Conservation (phyloP, 2,888 invertebrate genomes). For the Polyommatus iphigenia region DNA sequence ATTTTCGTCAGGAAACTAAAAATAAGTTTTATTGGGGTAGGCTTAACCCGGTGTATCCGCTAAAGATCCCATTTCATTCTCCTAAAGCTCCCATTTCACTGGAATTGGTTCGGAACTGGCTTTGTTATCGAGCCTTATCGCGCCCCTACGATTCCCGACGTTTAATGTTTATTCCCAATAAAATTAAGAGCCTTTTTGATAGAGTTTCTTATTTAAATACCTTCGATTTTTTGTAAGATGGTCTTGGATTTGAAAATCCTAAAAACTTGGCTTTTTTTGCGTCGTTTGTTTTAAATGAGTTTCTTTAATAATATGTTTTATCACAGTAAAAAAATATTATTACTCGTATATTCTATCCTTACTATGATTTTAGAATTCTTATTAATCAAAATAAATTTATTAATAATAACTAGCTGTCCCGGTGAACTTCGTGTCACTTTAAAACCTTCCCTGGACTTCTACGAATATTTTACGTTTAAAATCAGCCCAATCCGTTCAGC, state of each 20-base stretch:
- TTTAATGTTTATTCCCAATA: conserved; percentile 3
- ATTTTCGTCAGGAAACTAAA: background rate
- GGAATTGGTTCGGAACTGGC: conserved; percentile 16
- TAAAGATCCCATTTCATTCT: conserved; percentile 24
- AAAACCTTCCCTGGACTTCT: no score
- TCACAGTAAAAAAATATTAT: no score
- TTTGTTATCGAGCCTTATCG: conserved; percentile 17
- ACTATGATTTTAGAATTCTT: no score
- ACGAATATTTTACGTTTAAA: no score
- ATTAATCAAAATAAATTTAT: no score
- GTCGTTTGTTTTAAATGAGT: no score
- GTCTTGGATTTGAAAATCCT: background rate
- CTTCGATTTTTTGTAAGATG: background rate
- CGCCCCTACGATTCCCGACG: conserved; percentile 6
- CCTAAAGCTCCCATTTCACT: conserved; percentile 10
- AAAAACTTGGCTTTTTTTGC: no score
- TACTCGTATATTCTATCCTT: no score
- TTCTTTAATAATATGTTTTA: no score
- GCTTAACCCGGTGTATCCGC: background rate
- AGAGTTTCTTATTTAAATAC: background rate
- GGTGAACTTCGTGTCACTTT: no score
- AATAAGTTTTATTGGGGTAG: conserved; percentile 21
- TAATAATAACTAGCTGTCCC: no score
- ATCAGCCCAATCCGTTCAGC: no score
- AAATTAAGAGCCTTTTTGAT: background rate